phyloP scores from a whole-genome alignment of 1,140 invertebrate species.

The Drosophila athabasca region DNA sequence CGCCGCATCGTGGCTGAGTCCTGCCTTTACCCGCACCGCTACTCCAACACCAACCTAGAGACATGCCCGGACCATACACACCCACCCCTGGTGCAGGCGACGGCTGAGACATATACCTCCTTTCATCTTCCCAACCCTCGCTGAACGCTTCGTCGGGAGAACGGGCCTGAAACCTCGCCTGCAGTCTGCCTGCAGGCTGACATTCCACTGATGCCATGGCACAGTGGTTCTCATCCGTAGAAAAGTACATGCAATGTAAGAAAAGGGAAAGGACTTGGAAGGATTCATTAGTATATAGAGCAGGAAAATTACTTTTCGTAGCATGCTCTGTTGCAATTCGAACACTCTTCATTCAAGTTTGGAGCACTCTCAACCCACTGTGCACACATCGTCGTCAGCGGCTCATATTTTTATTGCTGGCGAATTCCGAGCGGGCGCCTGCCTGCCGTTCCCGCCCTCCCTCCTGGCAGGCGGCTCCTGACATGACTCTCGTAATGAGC shows the following conservation, averaged over 20 bases:
- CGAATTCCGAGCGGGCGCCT: conserved; percentile 64
- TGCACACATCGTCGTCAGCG: conserved; percentile 17
- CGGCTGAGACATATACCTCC: too few relatives aligned
- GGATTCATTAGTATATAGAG: too few relatives aligned
- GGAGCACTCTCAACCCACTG: conserved; percentile 5
- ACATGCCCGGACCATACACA: conserved; percentile 5
- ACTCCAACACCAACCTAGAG: conserved; percentile 12
- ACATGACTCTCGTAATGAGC: conserved; percentile 70
- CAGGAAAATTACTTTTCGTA: too few relatives aligned
- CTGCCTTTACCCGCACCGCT: conserved; percentile 6
- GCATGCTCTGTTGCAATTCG: too few relatives aligned
- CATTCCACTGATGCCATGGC: conserved; percentile 44
- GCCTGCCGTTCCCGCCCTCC: background rate
- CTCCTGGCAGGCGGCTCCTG: conserved; percentile 5
- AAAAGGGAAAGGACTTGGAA: too few relatives aligned
- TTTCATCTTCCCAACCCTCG: too few relatives aligned
- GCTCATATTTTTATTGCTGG: conserved; percentile 61
- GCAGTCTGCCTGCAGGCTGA: conserved; percentile 48
- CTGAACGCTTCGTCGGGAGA: too few relatives aligned
- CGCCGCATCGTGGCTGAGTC: conserved; percentile 50
- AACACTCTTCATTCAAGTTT: too few relatives aligned
- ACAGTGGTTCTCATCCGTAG: conserved; percentile 29
- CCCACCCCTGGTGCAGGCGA: too few relatives aligned
- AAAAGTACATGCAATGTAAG: background rate
- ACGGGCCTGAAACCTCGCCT: conserved; percentile 39